Conservation (phyloP, 2,888 invertebrate species). For the Cantharis lateralis region DNA sequence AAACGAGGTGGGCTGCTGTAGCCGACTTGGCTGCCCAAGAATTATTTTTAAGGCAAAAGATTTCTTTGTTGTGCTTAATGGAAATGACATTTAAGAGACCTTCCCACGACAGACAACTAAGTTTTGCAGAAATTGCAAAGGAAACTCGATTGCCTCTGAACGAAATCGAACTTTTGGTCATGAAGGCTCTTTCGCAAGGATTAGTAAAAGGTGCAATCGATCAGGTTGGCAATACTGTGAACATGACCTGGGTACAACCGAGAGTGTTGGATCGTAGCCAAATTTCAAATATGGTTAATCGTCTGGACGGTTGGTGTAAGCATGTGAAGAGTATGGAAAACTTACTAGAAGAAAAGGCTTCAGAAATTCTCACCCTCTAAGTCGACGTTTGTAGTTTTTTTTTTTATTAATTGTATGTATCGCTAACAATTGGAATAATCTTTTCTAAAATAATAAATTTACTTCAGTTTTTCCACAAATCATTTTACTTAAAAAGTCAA, state of each 20-base stretch:
- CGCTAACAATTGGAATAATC: neutral
- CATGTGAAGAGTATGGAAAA: conserved; percentile 76
- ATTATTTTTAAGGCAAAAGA: conserved; percentile 84
- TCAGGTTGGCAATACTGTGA: conserved; percentile 72
- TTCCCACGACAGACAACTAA: conserved; percentile 82
- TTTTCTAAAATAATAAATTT: neutral
- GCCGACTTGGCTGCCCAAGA: conserved; percentile 85
- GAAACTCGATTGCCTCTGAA: conserved; percentile 83
- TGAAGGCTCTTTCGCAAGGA: conserved; percentile 96
- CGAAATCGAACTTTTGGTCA: conserved; percentile 93
- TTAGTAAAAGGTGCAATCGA: conserved; percentile 94
- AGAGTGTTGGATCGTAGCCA: conserved; percentile 72
- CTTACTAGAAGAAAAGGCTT: conserved; percentile 74
- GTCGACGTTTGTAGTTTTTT: neutral
- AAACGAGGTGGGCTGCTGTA: conserved; percentile 75
- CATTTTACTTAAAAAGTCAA: too few species aligned
- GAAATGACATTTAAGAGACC: conserved; percentile 98
- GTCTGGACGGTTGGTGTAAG: conserved; percentile 73
- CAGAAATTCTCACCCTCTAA: conserved; percentile 75
- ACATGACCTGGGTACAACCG: conserved; percentile 87
- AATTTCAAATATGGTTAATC: conserved; percentile 73
- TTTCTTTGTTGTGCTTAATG: conserved; percentile 94
- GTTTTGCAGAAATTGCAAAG: conserved; percentile 87
- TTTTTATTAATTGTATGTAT: neutral
- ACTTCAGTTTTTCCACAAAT: neutral